These are phyloP conservation scores for Bufotes viridis DNA, from an alignment of 2,797 vertebrate genomes.

Conservation along the genomic window DNA sequence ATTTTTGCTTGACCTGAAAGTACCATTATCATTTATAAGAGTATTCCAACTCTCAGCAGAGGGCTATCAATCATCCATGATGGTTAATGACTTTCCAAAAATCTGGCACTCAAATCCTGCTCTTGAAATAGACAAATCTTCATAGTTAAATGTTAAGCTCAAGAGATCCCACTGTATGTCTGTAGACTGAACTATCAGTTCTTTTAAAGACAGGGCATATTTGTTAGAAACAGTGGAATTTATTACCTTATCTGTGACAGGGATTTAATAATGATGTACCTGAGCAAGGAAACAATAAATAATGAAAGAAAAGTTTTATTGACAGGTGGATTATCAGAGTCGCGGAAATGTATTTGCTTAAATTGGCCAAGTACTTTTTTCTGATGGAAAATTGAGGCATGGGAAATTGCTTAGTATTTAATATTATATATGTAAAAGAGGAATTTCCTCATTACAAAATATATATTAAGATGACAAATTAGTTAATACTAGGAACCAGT, in stretches of 20 bases:
- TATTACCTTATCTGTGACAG: slow-evolving; percentile 53
- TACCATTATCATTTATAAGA: slow-evolving; percentile 62
- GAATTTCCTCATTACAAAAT: background rate
- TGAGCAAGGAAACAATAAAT: slow-evolving; percentile 43
- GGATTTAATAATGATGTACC: slow-evolving; percentile 59
- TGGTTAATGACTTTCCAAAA: slow-evolving; percentile 60
- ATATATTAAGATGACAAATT: background rate
- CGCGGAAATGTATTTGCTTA: slow-evolving; percentile 6
- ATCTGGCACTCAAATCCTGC: slow-evolving; percentile 59
- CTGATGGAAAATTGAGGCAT: background rate
- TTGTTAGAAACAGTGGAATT: slow-evolving; percentile 55
- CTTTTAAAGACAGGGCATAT: slow-evolving; percentile 59
- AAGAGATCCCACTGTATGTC: slow-evolving; percentile 49
- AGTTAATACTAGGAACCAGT: too few relatives aligned
- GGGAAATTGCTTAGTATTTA: background rate
- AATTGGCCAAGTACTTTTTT: background rate
- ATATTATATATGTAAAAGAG: background rate
- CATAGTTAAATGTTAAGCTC: slow-evolving; percentile 61
- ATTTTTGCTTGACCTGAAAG: slow-evolving; percentile 60
- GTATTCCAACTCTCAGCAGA: slow-evolving; percentile 45
- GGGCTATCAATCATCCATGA: slow-evolving; percentile 58
- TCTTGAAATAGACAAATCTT: slow-evolving; percentile 62
- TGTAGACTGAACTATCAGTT: slow-evolving; percentile 56
- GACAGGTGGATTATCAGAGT: slow-evolving; percentile 30
- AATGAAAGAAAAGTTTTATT: slow-evolving; percentile 44